Percentiles rank a stretch among this genome's conserved stretches.
phyloP scores from a whole-genome alignment of 2,113 vertebrate species.

The Oceanites oceanicus region DNA sequence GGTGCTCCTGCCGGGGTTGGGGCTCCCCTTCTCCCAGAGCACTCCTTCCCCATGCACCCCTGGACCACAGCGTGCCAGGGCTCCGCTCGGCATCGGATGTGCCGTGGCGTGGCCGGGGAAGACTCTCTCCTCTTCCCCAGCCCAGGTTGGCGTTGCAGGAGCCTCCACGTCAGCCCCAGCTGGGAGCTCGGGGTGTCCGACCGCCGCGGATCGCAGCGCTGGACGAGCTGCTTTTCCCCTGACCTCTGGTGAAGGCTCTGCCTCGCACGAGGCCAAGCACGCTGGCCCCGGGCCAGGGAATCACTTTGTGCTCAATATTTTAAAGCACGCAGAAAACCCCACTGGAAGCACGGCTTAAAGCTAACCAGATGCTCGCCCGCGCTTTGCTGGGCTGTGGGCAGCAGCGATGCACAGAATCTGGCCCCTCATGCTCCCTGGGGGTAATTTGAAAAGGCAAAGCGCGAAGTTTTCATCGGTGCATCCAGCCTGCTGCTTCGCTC shows the following conservation, averaged over 20 bases:
- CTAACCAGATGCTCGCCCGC: background rate
- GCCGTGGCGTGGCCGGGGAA: fast-evolving
- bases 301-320: background rate
- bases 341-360: background rate
- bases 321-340: background rate
- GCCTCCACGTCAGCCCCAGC: background rate
- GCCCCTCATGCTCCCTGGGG: background rate
- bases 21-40: background rate
- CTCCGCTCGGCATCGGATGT: background rate
- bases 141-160: background rate
- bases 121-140: background rate
- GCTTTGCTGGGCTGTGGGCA: background rate
- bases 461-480: background rate
- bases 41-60: fast-evolving
- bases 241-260: background rate
- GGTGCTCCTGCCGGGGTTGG: background rate
- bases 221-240: background rate
- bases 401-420: fast-evolving
- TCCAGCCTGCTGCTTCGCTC: background rate
- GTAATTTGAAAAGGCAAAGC: background rate
- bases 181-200: background rate
- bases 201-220: background rate
- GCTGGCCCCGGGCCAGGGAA: background rate
- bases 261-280: background rate
- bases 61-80: fast-evolving